Percentiles rank a stretch among this genome's conserved stretches.
Conservation (phyloP, 2,113 vertebrate genomes). For the Corythoichthys intestinalis region DNA sequence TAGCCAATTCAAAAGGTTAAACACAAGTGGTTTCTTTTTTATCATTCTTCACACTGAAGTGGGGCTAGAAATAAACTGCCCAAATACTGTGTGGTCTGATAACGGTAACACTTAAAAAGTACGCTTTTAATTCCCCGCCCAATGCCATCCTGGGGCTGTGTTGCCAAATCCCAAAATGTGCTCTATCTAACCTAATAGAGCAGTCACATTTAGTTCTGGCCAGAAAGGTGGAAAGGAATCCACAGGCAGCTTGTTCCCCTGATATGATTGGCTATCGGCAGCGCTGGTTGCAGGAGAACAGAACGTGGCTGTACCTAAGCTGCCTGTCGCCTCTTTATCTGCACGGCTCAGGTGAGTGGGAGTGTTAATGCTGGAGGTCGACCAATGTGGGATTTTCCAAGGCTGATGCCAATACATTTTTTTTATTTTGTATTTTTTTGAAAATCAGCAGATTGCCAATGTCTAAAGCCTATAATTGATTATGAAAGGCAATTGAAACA, state of each 20-base stretch:
- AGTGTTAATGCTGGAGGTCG: conserved; percentile 4
- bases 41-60: no score
- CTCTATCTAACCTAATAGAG: conserved; percentile 47
- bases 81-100: conserved; percentile 19
- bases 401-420: no score
- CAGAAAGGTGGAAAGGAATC: conserved; percentile 58
- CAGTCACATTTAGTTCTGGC: conserved; percentile 46
- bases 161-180: conserved; percentile 14
- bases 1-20: no score
- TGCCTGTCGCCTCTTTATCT: conserved; percentile 68
- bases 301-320: conserved; percentile 75
- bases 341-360: conserved; percentile 66
- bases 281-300: conserved; percentile 74
- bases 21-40: no score
- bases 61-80: no score
- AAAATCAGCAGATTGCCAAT: no score
- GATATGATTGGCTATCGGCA: conserved; percentile 70
- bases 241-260: conserved; percentile 58
- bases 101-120: neutral
- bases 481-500: no score
- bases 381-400: neutral
- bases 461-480: no score
- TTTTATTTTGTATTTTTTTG: no score
- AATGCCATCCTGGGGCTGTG: conserved; percentile 6
- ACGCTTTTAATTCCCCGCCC: neutral